Evolutionary conservation across 2,888 invertebrate species (phyloP), one percentile per base, ranked within the genome.

Genomic region (Hesperia comma): DNA sequence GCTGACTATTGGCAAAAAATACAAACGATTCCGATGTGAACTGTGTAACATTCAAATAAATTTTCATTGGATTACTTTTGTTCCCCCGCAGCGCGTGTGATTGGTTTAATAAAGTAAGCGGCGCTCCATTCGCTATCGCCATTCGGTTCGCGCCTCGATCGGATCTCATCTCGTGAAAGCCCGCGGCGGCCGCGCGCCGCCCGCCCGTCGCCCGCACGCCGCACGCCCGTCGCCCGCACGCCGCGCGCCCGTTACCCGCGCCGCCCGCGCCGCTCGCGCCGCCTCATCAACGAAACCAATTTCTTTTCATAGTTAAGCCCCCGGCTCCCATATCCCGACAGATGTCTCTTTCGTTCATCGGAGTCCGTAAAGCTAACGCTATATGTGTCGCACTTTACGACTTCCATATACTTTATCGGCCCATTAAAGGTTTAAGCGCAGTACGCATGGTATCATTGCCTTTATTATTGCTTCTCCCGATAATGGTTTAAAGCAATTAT

Each of bases 151-250:
- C 67, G 71, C 75, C 73, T 78, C 77, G 72, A 75, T 77, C 74
- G 69, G 55, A 68, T 69, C 74, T 72, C 76, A 76, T 79, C 78
- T 76, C 69, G 69, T 78, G 74, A 77, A 74, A 75, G 61, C 60
- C 70, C 64, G 54, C 68, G 51, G 54, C 49, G 60, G 67, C 67
- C 67, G 61, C 67, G 55, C 57, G 26, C 49, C 54, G 8, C 26
- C 64, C 58, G 14, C 19, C 15, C 19, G 19, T 53, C 14, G 49
- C n/a, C 19, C 3, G 3, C 3, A 2, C 26, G 26, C 5, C 26
- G 26, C 5, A 26, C 26, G 3, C 26, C 26, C 26, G n/a, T n/a
- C 49, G 60, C 64, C 67, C 67, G 61, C 67, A 55, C 57, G 26
- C 49, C 54, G 8, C 26, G 66, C 58, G 14, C 19, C 15, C 19